Conservation (phyloP, 2,888 invertebrate species). For the Aelia acuminata region DNA sequence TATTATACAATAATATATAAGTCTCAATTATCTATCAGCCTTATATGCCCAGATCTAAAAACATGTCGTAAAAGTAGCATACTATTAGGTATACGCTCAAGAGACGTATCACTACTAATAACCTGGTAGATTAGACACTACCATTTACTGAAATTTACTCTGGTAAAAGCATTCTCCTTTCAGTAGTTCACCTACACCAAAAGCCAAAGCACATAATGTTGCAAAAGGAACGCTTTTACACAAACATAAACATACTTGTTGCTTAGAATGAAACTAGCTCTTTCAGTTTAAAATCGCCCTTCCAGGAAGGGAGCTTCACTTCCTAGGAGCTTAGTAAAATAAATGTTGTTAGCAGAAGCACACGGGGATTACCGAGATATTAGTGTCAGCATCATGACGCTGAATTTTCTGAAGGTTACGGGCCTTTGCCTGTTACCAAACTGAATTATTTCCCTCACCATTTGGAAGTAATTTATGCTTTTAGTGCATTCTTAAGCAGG, state of each 20-base stretch:
- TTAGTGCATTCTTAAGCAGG: not conserved
- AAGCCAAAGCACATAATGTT: not conserved
- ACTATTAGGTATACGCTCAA: too few relatives aligned
- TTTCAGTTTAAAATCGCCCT: not conserved
- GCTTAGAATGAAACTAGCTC: not conserved
- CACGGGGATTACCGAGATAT: not conserved
- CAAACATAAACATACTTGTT: not conserved
- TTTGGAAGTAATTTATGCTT: not conserved
- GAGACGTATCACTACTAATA: too few relatives aligned
- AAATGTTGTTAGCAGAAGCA: not conserved
- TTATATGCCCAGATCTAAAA: too few relatives aligned
- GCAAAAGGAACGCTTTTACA: too few relatives aligned
- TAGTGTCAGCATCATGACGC: not conserved
- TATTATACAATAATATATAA: too few relatives aligned
- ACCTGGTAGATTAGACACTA: too few relatives aligned
- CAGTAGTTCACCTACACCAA: too few relatives aligned
- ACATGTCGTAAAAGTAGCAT: too few relatives aligned
- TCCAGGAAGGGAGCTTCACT: not conserved
- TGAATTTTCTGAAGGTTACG: not conserved
- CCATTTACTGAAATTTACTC: too few relatives aligned
- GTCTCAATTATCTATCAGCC: too few relatives aligned
- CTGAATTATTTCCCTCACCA: not conserved
- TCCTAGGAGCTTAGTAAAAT: conserved; percentile 12
- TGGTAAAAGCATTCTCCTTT: too few relatives aligned
- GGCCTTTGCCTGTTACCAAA: not conserved